Evolutionary conservation across 2,113 vertebrate genomes (phyloP).

Genomic region (Rhea americana): DNA sequence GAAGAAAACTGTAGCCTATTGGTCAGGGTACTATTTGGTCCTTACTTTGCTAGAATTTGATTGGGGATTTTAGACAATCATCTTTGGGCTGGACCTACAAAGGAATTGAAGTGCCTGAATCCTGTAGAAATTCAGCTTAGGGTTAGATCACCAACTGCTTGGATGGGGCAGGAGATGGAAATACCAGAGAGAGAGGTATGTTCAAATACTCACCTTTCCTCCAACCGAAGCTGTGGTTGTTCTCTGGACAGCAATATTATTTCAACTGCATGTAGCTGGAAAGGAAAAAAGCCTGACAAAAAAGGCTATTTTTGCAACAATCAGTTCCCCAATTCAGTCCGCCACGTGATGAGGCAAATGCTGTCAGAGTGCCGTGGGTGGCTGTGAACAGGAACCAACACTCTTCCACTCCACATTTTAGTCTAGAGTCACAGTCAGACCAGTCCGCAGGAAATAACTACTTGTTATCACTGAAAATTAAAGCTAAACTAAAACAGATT

Average conservation of each 20-base stretch:
- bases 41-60: not conserved
- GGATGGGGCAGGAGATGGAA: not conserved
- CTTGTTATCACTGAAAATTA: not conserved
- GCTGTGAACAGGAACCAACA: fast-evolving
- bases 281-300: not conserved
- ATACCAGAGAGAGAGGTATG: not conserved
- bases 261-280: not conserved
- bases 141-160: not conserved
- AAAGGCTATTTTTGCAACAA: not conserved
- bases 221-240: not conserved
- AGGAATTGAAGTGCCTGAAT: not conserved
- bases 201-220: not conserved
- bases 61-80: not conserved
- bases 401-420: not conserved
- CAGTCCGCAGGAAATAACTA: not conserved
- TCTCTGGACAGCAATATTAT: not conserved
- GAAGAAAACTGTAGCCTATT: not conserved
- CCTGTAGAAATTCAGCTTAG: not conserved
- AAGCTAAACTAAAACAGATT: not conserved
- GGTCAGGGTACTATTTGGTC: not conserved
- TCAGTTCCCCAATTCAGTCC: fast-evolving
- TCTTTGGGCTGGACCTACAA: not conserved
- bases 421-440: not conserved
- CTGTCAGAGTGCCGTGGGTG: not conserved
- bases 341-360: not conserved